Evolutionary conservation across 2,888 invertebrate genomes (phyloP).

Genomic region (Lobophora halterata): DNA sequence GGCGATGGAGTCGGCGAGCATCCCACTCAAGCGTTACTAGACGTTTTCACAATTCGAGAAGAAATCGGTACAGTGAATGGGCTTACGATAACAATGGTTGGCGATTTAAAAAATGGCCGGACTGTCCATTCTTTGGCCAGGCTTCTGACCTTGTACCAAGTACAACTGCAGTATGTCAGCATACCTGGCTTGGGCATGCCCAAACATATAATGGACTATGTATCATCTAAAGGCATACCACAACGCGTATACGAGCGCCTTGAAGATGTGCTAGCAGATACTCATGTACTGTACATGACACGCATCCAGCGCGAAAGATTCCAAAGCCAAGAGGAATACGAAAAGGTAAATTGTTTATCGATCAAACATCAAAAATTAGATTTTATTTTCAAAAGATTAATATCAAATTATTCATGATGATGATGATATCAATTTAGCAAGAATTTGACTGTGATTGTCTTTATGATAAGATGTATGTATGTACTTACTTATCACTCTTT

Average conservation of each 20-base stretch:
- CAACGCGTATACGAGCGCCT: constrained; percentile 88
- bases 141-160: constrained; percentile 95
- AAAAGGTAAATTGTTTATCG: constrained; percentile 87
- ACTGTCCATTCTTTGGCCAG: constrained; percentile 98
- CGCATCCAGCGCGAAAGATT: constrained; percentile 98
- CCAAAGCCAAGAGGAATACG: constrained; percentile 89
- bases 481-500: too few relatives aligned
- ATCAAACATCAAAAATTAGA: too few relatives aligned
- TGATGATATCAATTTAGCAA: too few relatives aligned
- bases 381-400: too few relatives aligned
- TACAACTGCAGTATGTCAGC: constrained; percentile 95
- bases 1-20: constrained; percentile 99
- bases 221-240: constrained; percentile 87
- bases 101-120: constrained; percentile 98
- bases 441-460: too few relatives aligned
- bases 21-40: constrained; percentile 98
- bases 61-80: constrained; percentile 99
- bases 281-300: constrained; percentile 99
- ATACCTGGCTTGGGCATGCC: constrained; percentile 96
- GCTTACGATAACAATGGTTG: constrained; percentile 98
- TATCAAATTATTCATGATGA: too few relatives aligned
- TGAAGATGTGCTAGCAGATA: constrained; percentile 93
- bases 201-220: constrained; percentile 88
- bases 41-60: constrained; percentile 98
- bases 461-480: too few relatives aligned